A percentile compares a stretch with the other conserved stretches of the same genome.
phyloP scores from a whole-genome alignment of 2,888 invertebrate genomes.

The Cryptosula pallasiana region DNA sequence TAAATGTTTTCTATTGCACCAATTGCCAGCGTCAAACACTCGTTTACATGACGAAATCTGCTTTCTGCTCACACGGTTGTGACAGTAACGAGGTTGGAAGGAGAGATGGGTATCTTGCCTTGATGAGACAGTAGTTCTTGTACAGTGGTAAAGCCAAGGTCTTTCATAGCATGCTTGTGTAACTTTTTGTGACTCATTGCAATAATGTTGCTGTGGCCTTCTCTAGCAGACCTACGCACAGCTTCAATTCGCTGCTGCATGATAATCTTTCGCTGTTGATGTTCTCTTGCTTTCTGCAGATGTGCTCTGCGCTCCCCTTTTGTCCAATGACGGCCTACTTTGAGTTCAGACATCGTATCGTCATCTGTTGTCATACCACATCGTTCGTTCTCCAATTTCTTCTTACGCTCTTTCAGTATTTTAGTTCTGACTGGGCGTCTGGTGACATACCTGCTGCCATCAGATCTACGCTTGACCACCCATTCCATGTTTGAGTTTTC shows the following conservation, averaged over 20 bases:
- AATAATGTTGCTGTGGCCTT: conserved; percentile 45
- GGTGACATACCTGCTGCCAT: conserved; percentile 72
- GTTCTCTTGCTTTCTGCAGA: conserved; percentile 65
- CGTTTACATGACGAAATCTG: conserved; percentile 4
- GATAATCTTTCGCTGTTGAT: conserved; percentile 54
- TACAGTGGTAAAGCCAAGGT: conserved; percentile 59
- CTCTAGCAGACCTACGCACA: background rate
- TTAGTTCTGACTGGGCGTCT: conserved; percentile 65
- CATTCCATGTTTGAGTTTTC: conserved; percentile 56
- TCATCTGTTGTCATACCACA: conserved; percentile 69
- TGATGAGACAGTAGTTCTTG: conserved; percentile 62
- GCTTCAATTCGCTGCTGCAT: conserved; percentile 43
- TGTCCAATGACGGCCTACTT: conserved; percentile 70
- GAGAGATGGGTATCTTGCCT: conserved; percentile 45
- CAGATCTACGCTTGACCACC: conserved; percentile 72
- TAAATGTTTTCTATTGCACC: conserved; percentile 21
- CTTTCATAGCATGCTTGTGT: conserved; percentile 58
- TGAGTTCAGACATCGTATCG: conserved; percentile 71
- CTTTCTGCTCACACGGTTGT: conserved; percentile 51
- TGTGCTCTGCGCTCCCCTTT: conserved; percentile 71
- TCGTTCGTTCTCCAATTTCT: conserved; percentile 65
- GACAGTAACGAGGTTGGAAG: conserved; percentile 51
- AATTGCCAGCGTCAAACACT: background rate
- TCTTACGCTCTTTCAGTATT: conserved; percentile 64
- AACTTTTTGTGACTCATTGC: conserved; percentile 59